These are phyloP conservation scores for Menidia menidia DNA, from an alignment of 2,797 vertebrate species.

Conservation along the genomic window DNA sequence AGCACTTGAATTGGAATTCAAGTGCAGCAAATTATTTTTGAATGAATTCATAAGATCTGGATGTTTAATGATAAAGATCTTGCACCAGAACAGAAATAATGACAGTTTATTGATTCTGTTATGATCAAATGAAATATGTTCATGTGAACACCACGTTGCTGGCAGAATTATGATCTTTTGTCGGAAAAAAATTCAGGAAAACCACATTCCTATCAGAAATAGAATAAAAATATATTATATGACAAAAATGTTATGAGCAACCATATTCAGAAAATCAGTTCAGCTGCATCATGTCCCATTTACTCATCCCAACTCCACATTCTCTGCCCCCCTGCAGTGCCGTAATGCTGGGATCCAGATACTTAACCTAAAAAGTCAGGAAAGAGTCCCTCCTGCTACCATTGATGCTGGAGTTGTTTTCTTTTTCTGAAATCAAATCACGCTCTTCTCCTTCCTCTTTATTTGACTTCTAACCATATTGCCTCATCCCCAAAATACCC, in stretches of 20 bases:
- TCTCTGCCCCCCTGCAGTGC: conserved; percentile 32
- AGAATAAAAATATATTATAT: not conserved
- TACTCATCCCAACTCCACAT: conserved; percentile 20
- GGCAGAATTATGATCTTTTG: not conserved
- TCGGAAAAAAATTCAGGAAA: not conserved
- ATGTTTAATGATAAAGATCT: conserved; percentile 36
- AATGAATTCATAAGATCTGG: conserved; percentile 47
- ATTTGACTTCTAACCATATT: conserved; percentile 59
- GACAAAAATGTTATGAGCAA: not conserved
- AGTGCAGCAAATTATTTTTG: conserved; percentile 30
- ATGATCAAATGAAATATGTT: not conserved
- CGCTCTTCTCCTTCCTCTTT: conserved; percentile 26
- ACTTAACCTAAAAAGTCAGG: conserved; percentile 52
- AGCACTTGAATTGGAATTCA: conserved; percentile 8
- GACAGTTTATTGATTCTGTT: conserved; percentile 13
- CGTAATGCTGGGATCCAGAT: conserved; percentile 47
- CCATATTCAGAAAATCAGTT: not conserved
- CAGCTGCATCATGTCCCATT: conserved; percentile 17
- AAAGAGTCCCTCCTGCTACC: conserved; percentile 47
- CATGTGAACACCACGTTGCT: not conserved
- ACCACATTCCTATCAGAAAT: not conserved
- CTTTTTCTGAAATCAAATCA: conserved; percentile 51
- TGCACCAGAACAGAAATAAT: conserved; percentile 27
- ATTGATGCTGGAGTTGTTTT: conserved; percentile 47
- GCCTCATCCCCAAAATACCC: conserved; percentile 12